Base-by-base conservation (phyloP, 2,113 vertebrate species). In the Trochalopteron elliotii region DNA sequence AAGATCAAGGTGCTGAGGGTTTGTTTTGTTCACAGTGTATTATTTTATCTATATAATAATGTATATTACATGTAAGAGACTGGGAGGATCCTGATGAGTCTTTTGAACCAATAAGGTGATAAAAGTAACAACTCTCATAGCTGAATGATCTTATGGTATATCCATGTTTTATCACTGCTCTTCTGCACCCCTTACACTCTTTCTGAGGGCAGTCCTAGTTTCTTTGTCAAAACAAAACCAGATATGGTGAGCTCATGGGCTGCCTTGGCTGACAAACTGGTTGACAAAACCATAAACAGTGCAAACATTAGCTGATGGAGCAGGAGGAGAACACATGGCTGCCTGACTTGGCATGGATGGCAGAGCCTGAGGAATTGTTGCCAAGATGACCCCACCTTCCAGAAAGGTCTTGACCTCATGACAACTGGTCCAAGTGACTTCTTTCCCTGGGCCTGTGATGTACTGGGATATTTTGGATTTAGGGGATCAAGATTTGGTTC, bases 231-330 rank as follows among this genome's bases (percentile, higher is more conserved):
- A 79, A 45, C 6, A 20, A 5, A 33, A 78, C 19, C 8, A 39
- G 45, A 61, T 22, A 11, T 47, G 30, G 12, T 8, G 27, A 83
- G 11, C 40, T n/a, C 42, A 44, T 17, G 71, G 37, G 10, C 28
- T 80, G 16, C 9, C 71, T 63, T 39, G 39, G 27, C 40, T 35
- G 45, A 50, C 9, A 76, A 17, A 49, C 21, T 53, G 31, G 27
- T 39, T n/a, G 37, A 87, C 8, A 84, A 87, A 72, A 50, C 12
- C 22, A 47, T 12, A 28, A 71, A 9, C 1, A 57, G 10, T 16
- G 44, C 2, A 9, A 71, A 59, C 15, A 76, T n/a, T 5, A 72
- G n/a, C 44, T 0, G 0, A 9, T 2, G 9, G 12, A 14, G 16
- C n/a, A 22, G 23, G 33, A 17, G 10, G 9, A 71, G 28, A 83